Evolutionary conservation across 2,888 invertebrate species (phyloP), one percentile per base, ranked within the genome.

Genomic region (Drosophila merina): DNA sequence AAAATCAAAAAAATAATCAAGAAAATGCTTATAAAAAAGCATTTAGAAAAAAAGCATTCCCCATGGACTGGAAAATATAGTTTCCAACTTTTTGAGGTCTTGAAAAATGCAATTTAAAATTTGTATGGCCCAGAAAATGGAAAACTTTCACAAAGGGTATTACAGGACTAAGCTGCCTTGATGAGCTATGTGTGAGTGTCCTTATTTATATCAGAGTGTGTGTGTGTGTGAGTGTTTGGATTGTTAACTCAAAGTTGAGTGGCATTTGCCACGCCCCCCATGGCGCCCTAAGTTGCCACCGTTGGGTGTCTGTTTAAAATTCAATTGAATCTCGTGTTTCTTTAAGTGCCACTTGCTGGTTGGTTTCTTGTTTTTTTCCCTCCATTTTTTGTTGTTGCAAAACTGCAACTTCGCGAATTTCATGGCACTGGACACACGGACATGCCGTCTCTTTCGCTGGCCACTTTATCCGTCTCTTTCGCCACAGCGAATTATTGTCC

Each of bases 401-500:
- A 36, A 52, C 14, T 57, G 54, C 57, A 57, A 57, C 57, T 57
- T 56, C 26, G 56, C 20, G 57, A 57, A 60, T 48, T 57, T 47
- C 38, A 38, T 50, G 30, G 25, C 33, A 7, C 36, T 55, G 55
- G 33, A 28, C 55, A 45, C 26, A 45, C 26, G 38, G 38, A 26
- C 28, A 20, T 25, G 30, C 38, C 28, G 1, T 50, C 38, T 30
- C 57, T 12, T 12, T 49, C 40, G 12, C 48, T 10, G 9, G 49
- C n/a, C 33, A 42, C 12, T 40, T 28, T 9, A 10, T 9, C 26
- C 38, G 25, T 42, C 51, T 38, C 51, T 31, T 51, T 57, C 57
- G 20, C 66, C 42, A 9, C 33, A 40, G 14, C 30, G 25, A 49
- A 66, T 56, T 64, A 66, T 66, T 66, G 66, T 66, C 66, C 12